Conservation (phyloP, 2,888 invertebrate genomes). For the Entomobrya proxima region DNA sequence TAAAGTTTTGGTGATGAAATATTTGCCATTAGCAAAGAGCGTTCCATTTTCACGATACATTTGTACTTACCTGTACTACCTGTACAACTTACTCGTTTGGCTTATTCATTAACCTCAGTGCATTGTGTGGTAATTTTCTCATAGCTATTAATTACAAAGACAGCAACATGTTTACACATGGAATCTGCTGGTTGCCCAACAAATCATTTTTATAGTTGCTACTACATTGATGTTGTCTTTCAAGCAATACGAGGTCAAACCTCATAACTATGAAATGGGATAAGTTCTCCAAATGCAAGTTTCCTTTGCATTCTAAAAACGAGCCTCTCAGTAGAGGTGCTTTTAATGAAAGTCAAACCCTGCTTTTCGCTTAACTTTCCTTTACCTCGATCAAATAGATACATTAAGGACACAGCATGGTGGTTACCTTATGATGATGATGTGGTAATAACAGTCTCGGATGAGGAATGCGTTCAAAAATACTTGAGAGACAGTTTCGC, state of each 20-base stretch:
- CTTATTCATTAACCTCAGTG: background rate
- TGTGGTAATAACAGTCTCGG: background rate
- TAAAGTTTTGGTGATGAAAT: background rate
- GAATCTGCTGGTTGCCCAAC: background rate
- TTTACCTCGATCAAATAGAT: background rate
- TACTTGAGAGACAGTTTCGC: constrained; percentile 6
- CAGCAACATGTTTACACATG: background rate
- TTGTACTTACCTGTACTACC: too few relatives aligned
- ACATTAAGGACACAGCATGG: background rate
- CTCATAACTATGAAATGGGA: too few relatives aligned
- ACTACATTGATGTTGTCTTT: background rate
- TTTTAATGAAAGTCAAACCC: constrained; percentile 6
- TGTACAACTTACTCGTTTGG: background rate
- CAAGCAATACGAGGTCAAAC: too few relatives aligned
- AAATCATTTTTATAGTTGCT: too few relatives aligned
- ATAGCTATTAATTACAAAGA: background rate
- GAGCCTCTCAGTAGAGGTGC: background rate
- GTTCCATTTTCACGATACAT: background rate
- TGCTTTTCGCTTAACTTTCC: too few relatives aligned
- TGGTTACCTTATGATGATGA: background rate
- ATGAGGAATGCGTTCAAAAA: background rate
- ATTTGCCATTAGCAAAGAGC: background rate
- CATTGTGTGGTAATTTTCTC: constrained; percentile 16
- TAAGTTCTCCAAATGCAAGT: too few relatives aligned
- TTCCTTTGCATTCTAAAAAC: too few relatives aligned